Conservation (phyloP, 1,140 invertebrate species). For the Lasaia peninsularis region DNA sequence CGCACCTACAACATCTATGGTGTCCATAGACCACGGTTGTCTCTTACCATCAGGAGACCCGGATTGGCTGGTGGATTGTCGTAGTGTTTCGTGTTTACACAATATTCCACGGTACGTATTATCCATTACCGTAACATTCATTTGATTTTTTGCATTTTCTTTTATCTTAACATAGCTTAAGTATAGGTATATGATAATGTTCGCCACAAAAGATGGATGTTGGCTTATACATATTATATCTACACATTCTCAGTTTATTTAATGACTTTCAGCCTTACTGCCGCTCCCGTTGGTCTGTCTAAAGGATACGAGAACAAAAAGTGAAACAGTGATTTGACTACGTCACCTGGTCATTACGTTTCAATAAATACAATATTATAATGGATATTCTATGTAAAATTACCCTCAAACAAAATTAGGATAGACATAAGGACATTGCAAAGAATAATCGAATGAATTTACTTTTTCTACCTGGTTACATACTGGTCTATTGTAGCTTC, state of each 20-base stretch:
- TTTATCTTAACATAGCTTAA: not conserved
- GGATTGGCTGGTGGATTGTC: too few species aligned
- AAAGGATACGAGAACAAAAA: not conserved
- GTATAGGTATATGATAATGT: too few species aligned
- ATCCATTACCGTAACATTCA: too few species aligned
- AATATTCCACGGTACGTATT: too few species aligned
- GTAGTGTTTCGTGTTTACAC: too few species aligned
- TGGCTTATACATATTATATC: too few species aligned
- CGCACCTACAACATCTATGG: too few species aligned
- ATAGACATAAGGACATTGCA: not conserved
- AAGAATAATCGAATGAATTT: not conserved
- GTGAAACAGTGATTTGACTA: not conserved
- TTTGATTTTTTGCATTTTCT: not conserved
- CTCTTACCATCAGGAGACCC: too few species aligned
- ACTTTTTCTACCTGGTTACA: not conserved
- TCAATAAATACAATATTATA: conserved; percentile 8
- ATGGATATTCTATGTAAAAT: not conserved
- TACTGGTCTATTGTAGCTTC: not conserved
- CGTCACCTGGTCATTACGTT: not conserved
- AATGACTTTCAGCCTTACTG: not conserved
- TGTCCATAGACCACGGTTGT: too few species aligned
- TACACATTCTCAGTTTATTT: too few species aligned
- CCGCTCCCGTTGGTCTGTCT: conserved; percentile 1
- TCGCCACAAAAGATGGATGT: not conserved
- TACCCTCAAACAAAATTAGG: not conserved